A percentile compares a stretch with the other conserved stretches of the same genome.
These are phyloP conservation scores for Leptinotarsa rubiginosa DNA, from an alignment of 2,888 invertebrate genomes.

Conservation along the genomic window DNA sequence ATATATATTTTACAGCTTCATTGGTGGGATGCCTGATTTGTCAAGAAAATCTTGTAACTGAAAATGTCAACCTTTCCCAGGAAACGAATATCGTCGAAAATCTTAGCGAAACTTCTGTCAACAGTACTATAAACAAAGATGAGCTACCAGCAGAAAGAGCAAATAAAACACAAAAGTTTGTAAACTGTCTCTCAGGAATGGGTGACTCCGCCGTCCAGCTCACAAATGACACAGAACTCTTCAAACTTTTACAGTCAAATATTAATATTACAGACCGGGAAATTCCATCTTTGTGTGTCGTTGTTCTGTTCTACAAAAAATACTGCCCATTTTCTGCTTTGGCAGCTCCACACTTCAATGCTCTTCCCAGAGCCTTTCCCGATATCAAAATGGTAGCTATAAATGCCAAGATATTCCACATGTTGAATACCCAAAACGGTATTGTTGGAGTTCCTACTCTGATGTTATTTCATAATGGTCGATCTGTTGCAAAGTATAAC, in stretches of 20 bases:
- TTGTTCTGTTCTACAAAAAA: slow-evolving; percentile 89
- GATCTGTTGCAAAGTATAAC: slow-evolving; percentile 87
- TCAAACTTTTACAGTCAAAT: slow-evolving; percentile 74
- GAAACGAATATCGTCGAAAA: not conserved
- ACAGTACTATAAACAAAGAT: not conserved
- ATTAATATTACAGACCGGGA: slow-evolving; percentile 73
- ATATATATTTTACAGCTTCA: not conserved
- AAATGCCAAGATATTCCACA: slow-evolving; percentile 85
- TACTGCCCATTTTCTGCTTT: slow-evolving; percentile 92
- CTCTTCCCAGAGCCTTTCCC: slow-evolving; percentile 87
- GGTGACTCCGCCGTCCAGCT: slow-evolving; percentile 69
- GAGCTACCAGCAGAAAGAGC: not conserved
- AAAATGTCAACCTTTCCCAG: not conserved
- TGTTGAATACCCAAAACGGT: slow-evolving; percentile 91
- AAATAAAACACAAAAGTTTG: slow-evolving; percentile 58
- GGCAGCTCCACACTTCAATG: slow-evolving; percentile 92
- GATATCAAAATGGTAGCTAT: slow-evolving; percentile 89
- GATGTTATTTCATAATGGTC: slow-evolving; percentile 89
- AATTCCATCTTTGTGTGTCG: slow-evolving; percentile 75
- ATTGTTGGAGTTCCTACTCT: slow-evolving; percentile 91
- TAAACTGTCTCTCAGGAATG: slow-evolving; percentile 58
- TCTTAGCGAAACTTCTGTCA: not conserved
- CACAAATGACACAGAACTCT: slow-evolving; percentile 78
- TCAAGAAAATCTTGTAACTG: slow-evolving; percentile 4
- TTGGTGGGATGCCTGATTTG: not conserved